These are phyloP conservation scores for Ivindomyrus marchei DNA, from an alignment of 2,113 vertebrate species.

Conservation along the genomic window DNA sequence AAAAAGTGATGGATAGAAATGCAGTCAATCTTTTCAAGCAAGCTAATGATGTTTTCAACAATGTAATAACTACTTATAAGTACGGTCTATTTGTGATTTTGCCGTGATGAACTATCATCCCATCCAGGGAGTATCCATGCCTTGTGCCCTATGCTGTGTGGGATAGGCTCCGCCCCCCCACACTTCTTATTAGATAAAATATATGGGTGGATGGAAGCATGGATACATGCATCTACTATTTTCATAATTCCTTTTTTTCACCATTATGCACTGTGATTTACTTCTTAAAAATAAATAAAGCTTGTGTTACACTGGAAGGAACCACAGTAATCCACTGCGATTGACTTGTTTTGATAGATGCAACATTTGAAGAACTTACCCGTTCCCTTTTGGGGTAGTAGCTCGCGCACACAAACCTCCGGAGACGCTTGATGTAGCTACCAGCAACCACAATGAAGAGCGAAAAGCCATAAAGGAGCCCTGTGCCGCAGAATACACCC, in stretches of 20 bases:
- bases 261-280: background rate
- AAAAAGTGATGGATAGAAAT: background rate
- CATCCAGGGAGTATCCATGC: background rate
- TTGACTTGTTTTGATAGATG: background rate
- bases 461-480: conserved; percentile 64
- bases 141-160: background rate
- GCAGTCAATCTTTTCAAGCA: background rate
- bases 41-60: background rate
- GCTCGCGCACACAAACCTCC: conserved; percentile 62
- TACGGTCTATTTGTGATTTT: background rate
- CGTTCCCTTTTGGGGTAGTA: conserved; percentile 69
- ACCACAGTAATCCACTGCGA: background rate
- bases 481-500: conserved; percentile 45
- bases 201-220: background rate
- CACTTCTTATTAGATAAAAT: background rate
- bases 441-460: conserved; percentile 61
- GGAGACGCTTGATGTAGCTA: conserved; percentile 58
- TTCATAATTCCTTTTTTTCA: background rate
- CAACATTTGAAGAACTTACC: conserved; percentile 48
- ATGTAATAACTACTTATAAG: background rate
- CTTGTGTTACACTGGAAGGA: background rate
- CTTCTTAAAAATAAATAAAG: background rate
- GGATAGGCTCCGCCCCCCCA: background rate
- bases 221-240: background rate
- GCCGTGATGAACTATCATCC: background rate